Base-by-base conservation (phyloP, 2,113 vertebrate species). In the Cheilinus undulatus region DNA sequence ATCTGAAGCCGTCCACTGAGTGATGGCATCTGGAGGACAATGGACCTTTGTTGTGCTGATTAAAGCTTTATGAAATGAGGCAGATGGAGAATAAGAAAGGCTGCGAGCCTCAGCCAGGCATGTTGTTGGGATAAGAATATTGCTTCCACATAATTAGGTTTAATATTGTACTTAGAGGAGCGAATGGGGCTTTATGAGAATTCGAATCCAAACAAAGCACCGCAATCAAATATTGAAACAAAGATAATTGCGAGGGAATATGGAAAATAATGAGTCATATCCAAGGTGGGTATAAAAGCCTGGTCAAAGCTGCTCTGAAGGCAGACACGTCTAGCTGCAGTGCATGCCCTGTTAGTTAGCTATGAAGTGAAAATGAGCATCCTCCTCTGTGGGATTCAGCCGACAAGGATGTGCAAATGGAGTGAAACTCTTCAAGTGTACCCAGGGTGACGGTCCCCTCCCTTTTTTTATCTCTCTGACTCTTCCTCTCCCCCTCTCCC, bases 341-440 rank as follows among this genome's bases (percentile, higher is more conserved):
- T 49, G 66, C 67, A 79, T 69, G 79, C 69, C 80, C 82, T 82
- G 80, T 85, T 87, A 68, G 87, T 51, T 81, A 56, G 77, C 75
- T 57, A 62, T 61, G 69, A 84, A 85, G 80, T 83, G 69, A 84
- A 86, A 80, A 84, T 84, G 78, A 88, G 67, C 65, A 58, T 72
- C 62, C 61, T 46, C 12, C 80, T 72, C 77, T 34, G 75, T 64
- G 72, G 77, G 58, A 80, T 80, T 87, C 36, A 69, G 53, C 56
- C 73, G 78, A 81, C 78, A 89, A 89, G 81, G 74, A 84, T 87
- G 73, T 86, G 80, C 71, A 90, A 88, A 90, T 84, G 81, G 65
- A 81, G 70, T 81, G 85, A 67, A 79, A 85, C 63, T 61, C 65
- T 73, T 74, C 63, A 73, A 90, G 74, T 84, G 36, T 28, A 83